These are phyloP conservation scores for Sinosuthora webbiana DNA, from an alignment of 2,113 vertebrate genomes.

Conservation along the genomic window DNA sequence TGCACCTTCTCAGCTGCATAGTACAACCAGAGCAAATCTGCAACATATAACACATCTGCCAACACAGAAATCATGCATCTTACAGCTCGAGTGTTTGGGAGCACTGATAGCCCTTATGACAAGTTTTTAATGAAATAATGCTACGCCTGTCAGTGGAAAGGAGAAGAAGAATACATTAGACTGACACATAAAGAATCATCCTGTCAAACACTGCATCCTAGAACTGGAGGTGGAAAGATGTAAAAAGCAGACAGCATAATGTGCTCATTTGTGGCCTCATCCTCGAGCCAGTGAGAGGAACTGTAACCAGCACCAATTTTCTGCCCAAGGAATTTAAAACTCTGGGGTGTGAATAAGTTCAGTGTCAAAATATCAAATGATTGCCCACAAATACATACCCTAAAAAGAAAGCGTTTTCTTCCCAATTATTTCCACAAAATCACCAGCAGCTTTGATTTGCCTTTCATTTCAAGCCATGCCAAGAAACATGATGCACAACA, in stretches of 20 bases:
- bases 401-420: background rate
- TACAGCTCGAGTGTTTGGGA: background rate
- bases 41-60: background rate
- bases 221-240: background rate
- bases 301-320: background rate
- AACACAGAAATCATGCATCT: background rate
- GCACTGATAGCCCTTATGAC: background rate
- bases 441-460: background rate
- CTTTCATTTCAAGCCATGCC: background rate
- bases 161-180: background rate
- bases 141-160: background rate
- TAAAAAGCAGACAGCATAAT: background rate
- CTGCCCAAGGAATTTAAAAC: background rate
- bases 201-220: background rate
- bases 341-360: background rate
- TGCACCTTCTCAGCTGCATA: background rate
- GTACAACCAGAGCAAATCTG: background rate
- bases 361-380: background rate
- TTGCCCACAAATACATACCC: background rate
- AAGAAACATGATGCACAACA: background rate
- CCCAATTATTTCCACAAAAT: background rate
- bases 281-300: background rate
- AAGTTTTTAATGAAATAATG: slow-evolving; percentile 44
- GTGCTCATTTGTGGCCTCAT: background rate
- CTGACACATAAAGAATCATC: slow-evolving; percentile 2